Conservation (phyloP, 2,888 invertebrate species). For the Sicus ferrugineus region DNA sequence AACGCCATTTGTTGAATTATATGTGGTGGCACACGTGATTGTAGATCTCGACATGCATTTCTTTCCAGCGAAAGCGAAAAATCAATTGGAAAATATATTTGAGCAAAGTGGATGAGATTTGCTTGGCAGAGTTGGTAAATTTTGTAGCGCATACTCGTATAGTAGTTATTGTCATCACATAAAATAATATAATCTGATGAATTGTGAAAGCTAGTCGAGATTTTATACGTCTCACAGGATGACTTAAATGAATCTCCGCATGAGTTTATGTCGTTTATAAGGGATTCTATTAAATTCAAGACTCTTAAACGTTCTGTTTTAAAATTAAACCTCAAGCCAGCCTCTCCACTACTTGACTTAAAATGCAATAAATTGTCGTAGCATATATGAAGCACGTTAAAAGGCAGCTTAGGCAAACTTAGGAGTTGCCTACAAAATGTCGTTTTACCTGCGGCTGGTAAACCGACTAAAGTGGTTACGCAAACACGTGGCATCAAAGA, state of each 20-base stretch:
- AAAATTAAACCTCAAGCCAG: neutral
- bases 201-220: conserved; percentile 18
- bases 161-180: conserved; percentile 62
- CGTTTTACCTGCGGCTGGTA: conserved; percentile 60
- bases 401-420: conserved; percentile 31
- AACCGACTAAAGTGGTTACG: conserved; percentile 54
- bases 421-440: conserved; percentile 49
- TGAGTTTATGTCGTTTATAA: conserved; percentile 36
- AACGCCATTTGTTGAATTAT: conserved; percentile 51
- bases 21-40: conserved; percentile 43
- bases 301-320: conserved; percentile 10
- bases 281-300: conserved; percentile 39
- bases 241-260: neutral
- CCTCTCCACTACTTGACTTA: neutral
- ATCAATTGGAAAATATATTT: conserved; percentile 49
- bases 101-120: conserved; percentile 47
- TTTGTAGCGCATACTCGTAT: conserved; percentile 60
- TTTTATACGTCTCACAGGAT: neutral
- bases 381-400: conserved; percentile 54
- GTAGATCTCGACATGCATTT: conserved; percentile 46
- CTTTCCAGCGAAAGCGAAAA: conserved; percentile 42
- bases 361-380: conserved; percentile 50
- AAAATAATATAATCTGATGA: conserved; percentile 48
- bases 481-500: conserved; percentile 52
- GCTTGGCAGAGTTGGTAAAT: conserved; percentile 52